A percentile compares a stretch with the other conserved stretches of the same genome.
These are phyloP conservation scores for Calidris pygmaea DNA, from an alignment of 2,113 vertebrate species.

Conservation along the genomic window DNA sequence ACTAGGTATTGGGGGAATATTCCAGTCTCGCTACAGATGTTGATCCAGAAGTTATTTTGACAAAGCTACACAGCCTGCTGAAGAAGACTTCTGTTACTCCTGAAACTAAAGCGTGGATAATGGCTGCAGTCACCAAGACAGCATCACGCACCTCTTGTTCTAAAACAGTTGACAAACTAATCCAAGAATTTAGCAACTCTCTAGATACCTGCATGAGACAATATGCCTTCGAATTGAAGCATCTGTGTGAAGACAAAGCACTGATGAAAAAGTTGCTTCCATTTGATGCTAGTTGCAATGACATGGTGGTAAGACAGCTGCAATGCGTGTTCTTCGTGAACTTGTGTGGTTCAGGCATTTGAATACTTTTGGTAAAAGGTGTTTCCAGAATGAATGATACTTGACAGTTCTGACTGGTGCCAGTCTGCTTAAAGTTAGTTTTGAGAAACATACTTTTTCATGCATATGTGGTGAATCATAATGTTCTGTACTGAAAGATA, in stretches of 20 bases:
- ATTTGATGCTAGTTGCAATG: constrained; percentile 69
- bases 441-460: not conserved
- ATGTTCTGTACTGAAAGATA: not conserved
- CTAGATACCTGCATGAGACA: constrained; percentile 90
- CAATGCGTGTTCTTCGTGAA: not conserved
- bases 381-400: not conserved
- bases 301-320: constrained; percentile 70
- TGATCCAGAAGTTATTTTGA: constrained; percentile 76
- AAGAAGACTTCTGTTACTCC: constrained; percentile 76
- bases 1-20: constrained; percentile 92
- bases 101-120: constrained; percentile 90
- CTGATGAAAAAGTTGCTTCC: constrained; percentile 80
- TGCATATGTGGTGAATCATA: not conserved
- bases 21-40: constrained; percentile 78
- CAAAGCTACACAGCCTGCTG: constrained; percentile 79
- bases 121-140: constrained; percentile 88
- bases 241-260: constrained; percentile 78
- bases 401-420: not conserved
- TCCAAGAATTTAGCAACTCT: constrained; percentile 78
- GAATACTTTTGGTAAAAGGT: not conserved
- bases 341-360: not conserved
- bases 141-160: constrained; percentile 61
- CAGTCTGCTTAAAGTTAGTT: not conserved
- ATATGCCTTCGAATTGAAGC: constrained; percentile 85
- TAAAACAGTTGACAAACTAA: constrained; percentile 71